Base-by-base conservation (phyloP, 2,888 invertebrate genomes). In the Rosalia funebris region DNA sequence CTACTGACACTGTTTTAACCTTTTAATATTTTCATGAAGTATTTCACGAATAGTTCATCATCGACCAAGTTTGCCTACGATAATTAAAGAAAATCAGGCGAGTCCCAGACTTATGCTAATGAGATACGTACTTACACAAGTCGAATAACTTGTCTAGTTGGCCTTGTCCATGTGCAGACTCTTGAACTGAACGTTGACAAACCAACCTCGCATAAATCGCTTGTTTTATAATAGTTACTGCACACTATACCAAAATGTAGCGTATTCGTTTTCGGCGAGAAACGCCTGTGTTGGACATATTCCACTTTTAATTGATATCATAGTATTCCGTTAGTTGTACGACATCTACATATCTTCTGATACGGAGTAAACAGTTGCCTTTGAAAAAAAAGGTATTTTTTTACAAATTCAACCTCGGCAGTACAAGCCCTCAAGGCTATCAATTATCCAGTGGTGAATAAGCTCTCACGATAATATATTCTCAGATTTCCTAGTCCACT, bases 91-190 rank as follows among this genome's bases (percentile, higher is more conserved):
- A 39, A 39, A 39, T 50, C 50, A 50, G 11, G 37, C 50, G 37
- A 50, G 50, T 14, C 50, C 25, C 50, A 68, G 66, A 59, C 63
- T 71, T 73, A 76, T 74, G 74, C 70, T 73, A 75, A 76, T 72
- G 63, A 69, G 68, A 60, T 50, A 52, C 39, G 20, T 66, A 68
- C 69, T 34, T 70, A 68, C 70, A 72, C 69, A 71, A 66, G 71
- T 69, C 57, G 69, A 65, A 65, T 71, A 74, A 72, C 71, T 68
- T 64, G 72, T 72, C 74, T 69, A 71, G 74, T 74, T 74, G 76
- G 72, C 77, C 77, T 77, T 76, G 76, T 71, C 71, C 71, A 59
- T 63, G 65, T 69, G 69, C 70, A 69, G 65, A 60, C 64, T 64
- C 66, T 65, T 55, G 68, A 67, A 66, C 64, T 66, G 62, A 63